phyloP scores from a whole-genome alignment of 37 sponge, comb jelly and placozoan genomes.

The Diacarnus erythraeanus region DNA sequence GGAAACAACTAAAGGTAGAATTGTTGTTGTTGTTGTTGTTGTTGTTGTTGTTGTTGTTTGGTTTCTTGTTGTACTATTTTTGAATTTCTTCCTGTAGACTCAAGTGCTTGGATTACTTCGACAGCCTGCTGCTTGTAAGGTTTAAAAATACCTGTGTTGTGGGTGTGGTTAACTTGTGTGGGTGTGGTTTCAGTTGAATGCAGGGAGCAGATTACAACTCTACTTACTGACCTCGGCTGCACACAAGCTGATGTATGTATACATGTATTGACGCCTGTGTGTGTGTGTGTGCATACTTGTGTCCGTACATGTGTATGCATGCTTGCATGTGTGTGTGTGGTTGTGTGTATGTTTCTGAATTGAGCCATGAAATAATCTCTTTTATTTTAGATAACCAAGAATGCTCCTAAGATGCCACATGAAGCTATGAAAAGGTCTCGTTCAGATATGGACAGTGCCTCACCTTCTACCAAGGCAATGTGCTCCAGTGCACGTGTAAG shows the following conservation, averaged over 20 bases:
- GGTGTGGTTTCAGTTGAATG: constrained; percentile 49
- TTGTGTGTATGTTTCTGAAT: background rate
- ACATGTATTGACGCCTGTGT: background rate
- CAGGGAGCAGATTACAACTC: constrained; percentile 54
- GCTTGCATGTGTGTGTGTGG: background rate
- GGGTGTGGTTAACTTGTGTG: background rate
- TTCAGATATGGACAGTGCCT: constrained; percentile 3
- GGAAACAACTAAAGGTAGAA: constrained; percentile 89
- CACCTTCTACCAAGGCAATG: constrained; percentile 11
- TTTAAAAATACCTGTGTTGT: background rate
- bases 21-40: background rate
- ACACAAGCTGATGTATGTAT: constrained; percentile 66
- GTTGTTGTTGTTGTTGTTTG: background rate
- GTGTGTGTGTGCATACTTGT: too few species aligned
- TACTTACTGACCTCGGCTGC: constrained; percentile 68
- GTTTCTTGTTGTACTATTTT: background rate
- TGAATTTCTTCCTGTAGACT: constrained; percentile 13
- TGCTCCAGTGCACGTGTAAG: constrained; percentile 3
- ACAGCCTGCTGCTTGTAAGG: constrained; percentile 61
- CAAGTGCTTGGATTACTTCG: constrained; percentile 48
- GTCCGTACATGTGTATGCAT: background rate
- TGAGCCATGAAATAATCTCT: background rate
- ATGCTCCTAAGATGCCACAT: constrained; percentile 21
- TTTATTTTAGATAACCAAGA: constrained; percentile 45
- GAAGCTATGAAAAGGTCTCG: constrained; percentile 24